Base-by-base conservation (phyloP, 2,113 vertebrate genomes). In the Cololabis saira region DNA sequence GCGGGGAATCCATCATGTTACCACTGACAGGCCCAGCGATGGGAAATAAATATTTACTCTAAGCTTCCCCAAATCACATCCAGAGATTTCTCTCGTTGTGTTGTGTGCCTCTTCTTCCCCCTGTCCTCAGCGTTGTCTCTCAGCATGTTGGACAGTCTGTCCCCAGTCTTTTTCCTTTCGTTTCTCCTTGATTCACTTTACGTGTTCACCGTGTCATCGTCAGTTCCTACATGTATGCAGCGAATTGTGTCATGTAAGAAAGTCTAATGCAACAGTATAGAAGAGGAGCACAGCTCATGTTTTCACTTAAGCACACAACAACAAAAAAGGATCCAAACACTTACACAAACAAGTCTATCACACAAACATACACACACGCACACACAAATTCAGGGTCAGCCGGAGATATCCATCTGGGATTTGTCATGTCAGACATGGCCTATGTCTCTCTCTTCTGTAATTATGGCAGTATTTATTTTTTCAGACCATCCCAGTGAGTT, bases 401-500 rank as follows among this genome's bases (percentile, higher is more conserved):
- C 83, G 61, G 76, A 89, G 91, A 91, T 89, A 93, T 91, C 78
- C 91, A 93, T 93, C 92, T 93, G 89, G 92, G 91, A 85, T 93
- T 93, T 90, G 90, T 93, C 92, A 93, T 93, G 90, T 92, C 90
- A 92, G 91, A 93, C 92, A 92, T 90, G 84, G 88, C 86, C 90
- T 81, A 81, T 90, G 89, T 92, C 89, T 91, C 74, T 89, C 90
- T 90, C 91, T 92, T 89, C 90, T 92, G 88, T 94, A 94, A 94
- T 94, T 93, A 92, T 88, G 91, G 91, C 78, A 86, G 89, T 91
- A 93, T 93, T 93, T 94, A 92, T 91, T 93, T 93, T 93, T 86
- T 92, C 85, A 91, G 81, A 89, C 84, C 73, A 78, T 91, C 87
- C 82, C 79, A 61, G 87, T 88, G 85, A 86, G 86, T 82, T 82